phyloP scores from a whole-genome alignment of 2,888 invertebrate species.

The Leptopterna dolabrata region DNA sequence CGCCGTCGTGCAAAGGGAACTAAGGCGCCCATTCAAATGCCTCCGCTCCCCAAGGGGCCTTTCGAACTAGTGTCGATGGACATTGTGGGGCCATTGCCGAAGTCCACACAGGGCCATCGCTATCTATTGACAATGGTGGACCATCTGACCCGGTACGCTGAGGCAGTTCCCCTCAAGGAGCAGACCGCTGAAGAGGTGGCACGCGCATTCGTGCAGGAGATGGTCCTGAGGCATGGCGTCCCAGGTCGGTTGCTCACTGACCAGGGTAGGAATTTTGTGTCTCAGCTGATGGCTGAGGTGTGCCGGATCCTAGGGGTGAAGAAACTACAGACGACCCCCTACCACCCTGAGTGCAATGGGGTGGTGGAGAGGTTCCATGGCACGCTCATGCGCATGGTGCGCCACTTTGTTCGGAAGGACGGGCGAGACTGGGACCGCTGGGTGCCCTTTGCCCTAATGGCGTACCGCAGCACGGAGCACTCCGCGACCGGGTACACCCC shows the following conservation, averaged over 20 bases:
- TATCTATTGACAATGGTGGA: slow-evolving; percentile 65
- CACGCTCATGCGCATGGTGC: not conserved
- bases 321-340: no score
- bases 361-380: not conserved
- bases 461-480: not conserved
- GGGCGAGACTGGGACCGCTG: not conserved
- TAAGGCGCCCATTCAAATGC: no score
- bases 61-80: slow-evolving; percentile 65
- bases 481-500: not conserved
- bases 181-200: slow-evolving; percentile 65
- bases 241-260: not conserved
- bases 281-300: not conserved
- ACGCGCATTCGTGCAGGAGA: slow-evolving; percentile 20
- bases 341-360: slow-evolving; percentile 1
- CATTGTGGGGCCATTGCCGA: slow-evolving; percentile 65
- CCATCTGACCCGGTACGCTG: slow-evolving; percentile 62
- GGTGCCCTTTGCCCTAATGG: not conserved
- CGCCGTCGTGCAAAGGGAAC: no score
- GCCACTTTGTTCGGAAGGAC: not conserved
- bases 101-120: slow-evolving; percentile 64
- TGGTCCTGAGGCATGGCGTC: not conserved
- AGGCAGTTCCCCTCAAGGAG: slow-evolving; percentile 65
- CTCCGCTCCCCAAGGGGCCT: slow-evolving; percentile 58
- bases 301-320: no score
- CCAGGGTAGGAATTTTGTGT: not conserved